Evolutionary conservation across 2,888 invertebrate genomes (phyloP), one percentile per base, ranked within the genome.

Genomic region (Lithosia quadra): DNA sequence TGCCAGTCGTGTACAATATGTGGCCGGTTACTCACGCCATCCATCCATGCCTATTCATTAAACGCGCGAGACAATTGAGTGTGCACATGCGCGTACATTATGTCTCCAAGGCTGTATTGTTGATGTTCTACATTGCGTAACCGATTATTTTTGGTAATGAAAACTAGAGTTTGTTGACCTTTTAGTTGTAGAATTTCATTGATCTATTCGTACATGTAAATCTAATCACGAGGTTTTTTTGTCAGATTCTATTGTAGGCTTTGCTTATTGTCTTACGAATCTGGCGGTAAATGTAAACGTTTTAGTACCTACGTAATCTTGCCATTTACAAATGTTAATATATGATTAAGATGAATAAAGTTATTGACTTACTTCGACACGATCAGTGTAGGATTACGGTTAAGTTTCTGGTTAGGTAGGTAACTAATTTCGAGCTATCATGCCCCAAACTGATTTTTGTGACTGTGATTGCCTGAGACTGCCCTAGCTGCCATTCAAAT

Each of bases 41-140:
- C 74, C 74, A 72, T n/a, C n/a, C n/a, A 80, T 80, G 83, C 77
- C 80, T 82, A 86, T 85, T 86, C 82, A 84, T 85, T 85, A 83
- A 76, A 77, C 78, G 80, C 74, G 80, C 79, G 83, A 88, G 88
- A 86, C 90, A 88, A 86, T 87, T 85, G 84, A 64, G 71, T 77
- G 74, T 77, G 78, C 77, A 81, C 77, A 77, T 78, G 82, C 79
- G 79, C 79, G 79, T 78, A 84, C 83, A 78, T 84, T 83, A 82
- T 80, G 79, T 84, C 83, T 86, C 87, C 92, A 92, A 92, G 93
- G 92, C 85, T 91, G 84, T 87, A 79, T 84, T 88, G 88, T 88
- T 87, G 87, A 85, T 86, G 84, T 81, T 84, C 79, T 76, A 78
- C 74, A 78, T 90, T 87, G 84, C 89, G 88, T 87, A 89, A 91